Base-by-base conservation (phyloP, 2,888 invertebrate genomes). In the Dynastes grantii region DNA sequence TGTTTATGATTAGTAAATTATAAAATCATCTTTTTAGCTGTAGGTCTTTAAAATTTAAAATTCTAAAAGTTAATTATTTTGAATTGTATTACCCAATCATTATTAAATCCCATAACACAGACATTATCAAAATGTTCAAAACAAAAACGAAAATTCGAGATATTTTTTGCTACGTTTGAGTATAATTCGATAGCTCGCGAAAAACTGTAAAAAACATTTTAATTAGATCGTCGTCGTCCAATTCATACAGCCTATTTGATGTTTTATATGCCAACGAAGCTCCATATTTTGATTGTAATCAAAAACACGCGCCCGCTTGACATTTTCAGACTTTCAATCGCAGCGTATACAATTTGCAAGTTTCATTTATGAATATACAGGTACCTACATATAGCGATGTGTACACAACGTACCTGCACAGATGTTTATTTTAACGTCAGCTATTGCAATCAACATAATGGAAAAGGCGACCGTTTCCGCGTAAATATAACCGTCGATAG, bases 401-500 rank as follows among this genome's bases (percentile, higher is more conserved):
- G 8, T 45, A 32, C 32, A 4, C 32, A 32, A 5, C 32, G 45
- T 45, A 8, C 45, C 45, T 45, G 45, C 45, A 45, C 45, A 45
- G 27, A 13, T 53, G 29, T 32, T 29, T 73, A 40, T 22, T 55
- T n/a, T 37, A 32, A 71, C 40, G 22, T 73, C 40, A 51, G 27
- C 16, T n/a, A 58, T 73, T 37, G 37, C 40, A 67, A 55, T 76
- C 37, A 67, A 37, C 76, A 67, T 76, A 65, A 76, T 67, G 67
- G 67, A 55, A 76, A 45, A 55, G 40, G 76, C 40, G 67, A 55
- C 55, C 55, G 32, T 55, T 76, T 67, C 40, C 45, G 45, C 11
- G 45, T 45, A 45, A 1, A 76, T 78, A 78, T 64, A 16, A n/a
- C 53, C 45, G 22, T 29, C 27, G 67, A 67, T 13, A 4, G 32